phyloP scores from a whole-genome alignment of 2,113 vertebrate species.

The Ondatra zibethicus region DNA sequence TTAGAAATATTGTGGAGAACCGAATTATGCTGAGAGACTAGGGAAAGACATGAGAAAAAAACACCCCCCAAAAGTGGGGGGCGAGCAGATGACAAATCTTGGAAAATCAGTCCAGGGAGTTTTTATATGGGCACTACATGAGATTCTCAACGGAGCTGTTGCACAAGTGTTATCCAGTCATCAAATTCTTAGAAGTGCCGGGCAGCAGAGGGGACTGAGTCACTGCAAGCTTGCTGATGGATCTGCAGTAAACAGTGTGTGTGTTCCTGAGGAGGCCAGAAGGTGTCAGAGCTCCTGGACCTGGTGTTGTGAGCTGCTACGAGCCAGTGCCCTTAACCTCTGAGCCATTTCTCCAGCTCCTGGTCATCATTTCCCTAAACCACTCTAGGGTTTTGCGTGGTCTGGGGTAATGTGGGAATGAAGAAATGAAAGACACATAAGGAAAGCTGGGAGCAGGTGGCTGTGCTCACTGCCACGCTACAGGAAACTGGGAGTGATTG shows the following conservation, averaged over 20 bases:
- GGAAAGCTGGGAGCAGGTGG: neutral
- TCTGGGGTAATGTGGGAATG: neutral
- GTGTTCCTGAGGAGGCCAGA: neutral
- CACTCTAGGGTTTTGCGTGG: neutral
- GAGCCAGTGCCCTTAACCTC: neutral
- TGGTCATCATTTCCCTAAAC: neutral
- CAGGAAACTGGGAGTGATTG: neutral
- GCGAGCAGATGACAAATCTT: neutral
- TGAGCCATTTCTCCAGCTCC: no score
- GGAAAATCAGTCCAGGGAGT: slow-evolving; percentile 14
- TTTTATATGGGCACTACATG: neutral
- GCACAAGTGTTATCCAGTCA: neutral
- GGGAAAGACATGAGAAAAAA: neutral
- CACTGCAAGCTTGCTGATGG: neutral
- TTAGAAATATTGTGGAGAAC: slow-evolving; percentile 9
- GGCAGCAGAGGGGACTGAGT: neutral
- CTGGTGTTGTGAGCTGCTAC: no score
- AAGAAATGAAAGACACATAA: neutral
- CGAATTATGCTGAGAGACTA: neutral
- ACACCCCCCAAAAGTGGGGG: neutral
- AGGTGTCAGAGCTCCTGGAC: neutral
- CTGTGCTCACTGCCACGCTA: no score
- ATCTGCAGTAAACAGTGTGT: neutral
- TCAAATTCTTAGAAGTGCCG: neutral
- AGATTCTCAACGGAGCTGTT: neutral